Evolutionary conservation across 2,113 vertebrate species (phyloP), one percentile per base, ranked within the genome.

Genomic region (Gymnocephalus cernua): DNA sequence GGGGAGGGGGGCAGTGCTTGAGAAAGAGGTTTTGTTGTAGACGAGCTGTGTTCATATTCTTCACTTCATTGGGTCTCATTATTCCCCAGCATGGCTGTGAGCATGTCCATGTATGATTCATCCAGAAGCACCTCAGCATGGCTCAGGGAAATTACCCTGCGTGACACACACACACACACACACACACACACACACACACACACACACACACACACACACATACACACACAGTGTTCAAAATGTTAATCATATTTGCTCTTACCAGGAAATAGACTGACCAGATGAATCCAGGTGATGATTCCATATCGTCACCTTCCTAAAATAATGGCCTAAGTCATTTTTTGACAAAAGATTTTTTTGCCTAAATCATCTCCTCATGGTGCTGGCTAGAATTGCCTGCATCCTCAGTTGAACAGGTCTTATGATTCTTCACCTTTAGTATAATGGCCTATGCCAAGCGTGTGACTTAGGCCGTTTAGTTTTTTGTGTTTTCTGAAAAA

Each of bases 101-200:
- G 79, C 88, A 59, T 88, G 87, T 94, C 95, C 96, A 95, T 96
- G 96, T 88, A 77, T 80, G 86, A 87, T 83, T 88, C 88, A 89
- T 90, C 76, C 83, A 86, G 65, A 62, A 77, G 78, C 83, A 70
- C 35, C 80, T 68, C 75, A 69, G 86, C 88, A 70, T 62, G 76
- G 82, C 90, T 83, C 66, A 44, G 77, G 80, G 62, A 88, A 96
- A 96, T 94, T 95, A 96, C 94, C 93, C 93, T 12, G 21, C 92
- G 88, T 91, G 85, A 91, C 21, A 51, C 70, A 64, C 47, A 62
- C 85, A 80, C 59, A 61, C 70, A 21, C 50, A 57, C 74, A 51
- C 50, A 56, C 78, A 63, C 80, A 63, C 77, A 72, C 64, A 47
- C 47, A 14, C 27, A 0, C 35, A 19, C 15, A 45, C 35, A n/a